Evolutionary conservation across 2,888 invertebrate species (phyloP).

Genomic region (Sicus ferrugineus): DNA sequence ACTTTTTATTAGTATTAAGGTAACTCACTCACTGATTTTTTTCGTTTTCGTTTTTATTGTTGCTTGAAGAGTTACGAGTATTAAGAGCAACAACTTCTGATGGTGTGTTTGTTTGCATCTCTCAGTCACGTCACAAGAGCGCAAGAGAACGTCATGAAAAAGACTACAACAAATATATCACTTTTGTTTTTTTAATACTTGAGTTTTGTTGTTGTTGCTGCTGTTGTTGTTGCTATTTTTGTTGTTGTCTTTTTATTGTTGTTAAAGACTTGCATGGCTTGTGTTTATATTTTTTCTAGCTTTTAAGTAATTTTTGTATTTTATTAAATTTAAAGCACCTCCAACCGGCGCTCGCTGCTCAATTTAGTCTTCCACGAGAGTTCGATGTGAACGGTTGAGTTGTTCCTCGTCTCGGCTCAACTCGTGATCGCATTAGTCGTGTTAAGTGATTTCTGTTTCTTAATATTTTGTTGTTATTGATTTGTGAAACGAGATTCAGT

Average conservation of each 20-base stretch:
- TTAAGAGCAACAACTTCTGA: too few species aligned
- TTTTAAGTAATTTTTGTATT: background rate
- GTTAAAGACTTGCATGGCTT: too few species aligned
- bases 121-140: too few species aligned
- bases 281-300: background rate
- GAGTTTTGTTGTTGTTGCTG: background rate
- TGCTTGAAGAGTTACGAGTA: too few species aligned
- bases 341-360: conserved; percentile 54
- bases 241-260: too few species aligned
- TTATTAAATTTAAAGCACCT: conserved; percentile 13
- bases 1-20: too few species aligned
- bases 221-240: too few species aligned
- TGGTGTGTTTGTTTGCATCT: too few species aligned
- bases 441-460: too few species aligned
- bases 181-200: background rate
- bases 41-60: too few species aligned
- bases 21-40: too few species aligned
- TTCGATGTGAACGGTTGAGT: conserved; percentile 58
- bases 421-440: conserved; percentile 1
- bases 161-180: background rate
- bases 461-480: conserved; percentile 6
- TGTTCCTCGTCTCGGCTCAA: background rate
- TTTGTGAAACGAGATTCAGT: too few species aligned
- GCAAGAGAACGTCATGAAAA: background rate
- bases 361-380: conserved; percentile 61